phyloP scores from a whole-genome alignment of 2,888 invertebrate species.

The Celastrina argiolus region DNA sequence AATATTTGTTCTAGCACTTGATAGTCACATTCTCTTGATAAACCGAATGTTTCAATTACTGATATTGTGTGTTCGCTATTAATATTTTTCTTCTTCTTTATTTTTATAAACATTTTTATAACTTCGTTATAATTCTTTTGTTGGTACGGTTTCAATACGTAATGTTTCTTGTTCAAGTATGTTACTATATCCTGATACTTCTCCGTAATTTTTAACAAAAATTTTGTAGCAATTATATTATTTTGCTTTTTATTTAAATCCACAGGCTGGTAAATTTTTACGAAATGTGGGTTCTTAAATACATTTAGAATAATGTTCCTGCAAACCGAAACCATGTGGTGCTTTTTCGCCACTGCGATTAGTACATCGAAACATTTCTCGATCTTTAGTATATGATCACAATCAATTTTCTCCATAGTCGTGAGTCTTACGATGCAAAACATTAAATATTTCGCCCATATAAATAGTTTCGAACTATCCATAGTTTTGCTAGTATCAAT shows the following conservation, averaged over 20 bases:
- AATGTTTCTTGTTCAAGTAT: conserved; percentile 52
- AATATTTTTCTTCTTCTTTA: conserved; percentile 55
- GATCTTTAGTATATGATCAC: conserved; percentile 48
- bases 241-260: conserved; percentile 49
- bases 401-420: conserved; percentile 48
- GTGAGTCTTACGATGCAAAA: conserved; percentile 58
- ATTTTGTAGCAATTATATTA: conserved; percentile 51
- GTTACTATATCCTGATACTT: conserved; percentile 49
- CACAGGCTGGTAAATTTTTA: conserved; percentile 60
- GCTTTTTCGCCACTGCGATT: conserved; percentile 50
- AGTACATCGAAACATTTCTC: conserved; percentile 51
- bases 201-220: conserved; percentile 52
- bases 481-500: conserved; percentile 41
- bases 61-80: conserved; percentile 54
- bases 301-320: conserved; percentile 51
- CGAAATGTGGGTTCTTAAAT: conserved; percentile 59
- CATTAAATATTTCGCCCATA: conserved; percentile 65
- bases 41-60: conserved; percentile 62
- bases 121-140: conserved; percentile 74
- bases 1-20: conserved; percentile 64
- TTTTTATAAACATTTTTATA: conserved; percentile 64
- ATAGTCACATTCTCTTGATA: conserved; percentile 58
- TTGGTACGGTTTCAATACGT: conserved; percentile 68
- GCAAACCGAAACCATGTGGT: conserved; percentile 50
- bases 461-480: conserved; percentile 57